Conservation (phyloP, 2,113 vertebrate species). For the Sarotherodon lohbergeri region DNA sequence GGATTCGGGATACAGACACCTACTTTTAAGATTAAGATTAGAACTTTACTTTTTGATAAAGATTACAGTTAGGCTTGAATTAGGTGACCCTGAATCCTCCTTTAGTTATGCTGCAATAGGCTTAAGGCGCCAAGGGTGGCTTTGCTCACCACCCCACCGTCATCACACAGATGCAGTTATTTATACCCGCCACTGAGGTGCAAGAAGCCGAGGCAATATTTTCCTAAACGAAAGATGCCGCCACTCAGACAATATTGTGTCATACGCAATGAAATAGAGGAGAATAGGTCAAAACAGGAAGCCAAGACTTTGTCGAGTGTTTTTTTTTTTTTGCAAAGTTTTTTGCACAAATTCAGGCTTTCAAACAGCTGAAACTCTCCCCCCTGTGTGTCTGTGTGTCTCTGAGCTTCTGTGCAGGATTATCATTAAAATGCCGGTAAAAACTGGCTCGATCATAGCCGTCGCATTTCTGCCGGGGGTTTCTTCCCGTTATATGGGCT, state of each 20-base stretch:
- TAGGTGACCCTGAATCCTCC: neutral
- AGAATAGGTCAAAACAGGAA: neutral
- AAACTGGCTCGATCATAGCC: accelerated
- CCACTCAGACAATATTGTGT: too few relatives aligned
- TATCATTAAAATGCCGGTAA: accelerated
- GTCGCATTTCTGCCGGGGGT: neutral
- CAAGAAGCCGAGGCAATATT: too few relatives aligned
- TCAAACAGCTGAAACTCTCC: neutral
- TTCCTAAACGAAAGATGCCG: too few relatives aligned
- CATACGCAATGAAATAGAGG: neutral
- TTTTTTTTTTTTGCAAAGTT: accelerated
- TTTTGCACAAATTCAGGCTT: accelerated
- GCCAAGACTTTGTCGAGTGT: neutral
- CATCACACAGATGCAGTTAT: too few relatives aligned
- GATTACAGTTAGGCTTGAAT: neutral
- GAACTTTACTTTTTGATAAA: neutral
- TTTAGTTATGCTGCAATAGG: neutral
- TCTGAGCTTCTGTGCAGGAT: neutral
- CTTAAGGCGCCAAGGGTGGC: accelerated
- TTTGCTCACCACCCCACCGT: neutral
- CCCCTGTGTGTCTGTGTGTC: neutral
- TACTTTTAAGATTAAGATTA: neutral
- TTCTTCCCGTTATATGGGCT: neutral
- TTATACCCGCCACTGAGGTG: too few relatives aligned
- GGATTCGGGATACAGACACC: neutral